Evolutionary conservation across 2,797 vertebrate genomes (phyloP), one percentile per base, ranked within the genome.

Genomic region (Pseudochirops corinnae): DNA sequence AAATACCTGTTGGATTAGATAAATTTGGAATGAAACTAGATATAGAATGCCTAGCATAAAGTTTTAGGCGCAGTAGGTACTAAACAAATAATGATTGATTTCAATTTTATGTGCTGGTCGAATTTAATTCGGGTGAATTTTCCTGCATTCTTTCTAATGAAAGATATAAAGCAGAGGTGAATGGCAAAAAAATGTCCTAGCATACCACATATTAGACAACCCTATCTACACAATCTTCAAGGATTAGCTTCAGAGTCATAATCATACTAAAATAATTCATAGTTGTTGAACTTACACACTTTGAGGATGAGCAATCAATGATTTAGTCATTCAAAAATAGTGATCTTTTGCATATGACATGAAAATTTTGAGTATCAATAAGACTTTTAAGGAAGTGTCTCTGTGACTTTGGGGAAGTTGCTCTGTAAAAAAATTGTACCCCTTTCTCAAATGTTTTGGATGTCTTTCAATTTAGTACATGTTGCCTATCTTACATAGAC

Each of bases 281-380:
- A 7, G 6, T 33, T 93, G 90, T 96, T 94, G 96, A 94, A 96
- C 24, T 91, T 91, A 18, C 74, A 55, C 92, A 95, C 60, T 97
- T 11, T 93, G 94, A 95, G 92, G 14, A 91, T 67, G 93, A 94
- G n/a, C 60, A 28, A 96, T 92, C 28, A 91, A 92, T 46, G 39
- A 39, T 87, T 10, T 39, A 87, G 24, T 90, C 39, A 90, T 33
- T 26, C 95, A 74, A 95, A 95, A 96, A 97, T 82, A 87, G 39
- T 12, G 74, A 56, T 94, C 39, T 10, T 95, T 92, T 95, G 95
- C 96, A 96, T 90, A 39, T 93, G 91, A 53, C 94, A 31, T 74
- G 87, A 82, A 82, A 82, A 82, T 9, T 24, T 21, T 9, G n/a
- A 46, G 2, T 16, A 82, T 82, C n/a, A 46, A 67, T 94, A 57